Conservation (phyloP, 2,888 invertebrate genomes). For the Chalcis sispes region DNA sequence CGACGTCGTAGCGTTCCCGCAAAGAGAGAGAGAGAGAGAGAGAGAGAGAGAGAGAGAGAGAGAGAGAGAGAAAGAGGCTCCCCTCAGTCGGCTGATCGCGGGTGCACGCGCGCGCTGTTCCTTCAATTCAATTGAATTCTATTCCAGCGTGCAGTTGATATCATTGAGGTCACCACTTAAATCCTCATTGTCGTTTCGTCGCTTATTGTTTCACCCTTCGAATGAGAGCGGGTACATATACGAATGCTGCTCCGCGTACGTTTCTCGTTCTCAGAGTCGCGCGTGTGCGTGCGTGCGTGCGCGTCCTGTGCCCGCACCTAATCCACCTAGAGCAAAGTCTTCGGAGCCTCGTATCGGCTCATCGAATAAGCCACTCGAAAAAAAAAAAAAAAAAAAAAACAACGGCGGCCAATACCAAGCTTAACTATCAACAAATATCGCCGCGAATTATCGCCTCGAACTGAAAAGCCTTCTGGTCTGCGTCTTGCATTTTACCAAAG, state of each 20-base stretch:
- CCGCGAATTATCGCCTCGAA: too few relatives aligned
- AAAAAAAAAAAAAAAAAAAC: too few relatives aligned
- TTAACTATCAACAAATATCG: too few relatives aligned
- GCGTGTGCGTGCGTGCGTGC: not conserved
- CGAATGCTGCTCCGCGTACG: conserved; percentile 37
- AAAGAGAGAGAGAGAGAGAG: not conserved
- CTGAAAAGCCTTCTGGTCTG: too few relatives aligned
- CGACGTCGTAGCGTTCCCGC: not conserved
- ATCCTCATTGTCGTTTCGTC: conserved; percentile 75
- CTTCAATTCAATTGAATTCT: conserved; percentile 76
- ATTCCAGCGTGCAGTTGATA: conserved; percentile 75
- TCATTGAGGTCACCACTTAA: conserved; percentile 76
- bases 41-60: too few relatives aligned
- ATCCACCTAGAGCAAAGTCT: conserved; percentile 6
- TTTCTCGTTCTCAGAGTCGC: conserved; percentile 2
- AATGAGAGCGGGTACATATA: conserved; percentile 40
- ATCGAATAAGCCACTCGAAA: conserved; percentile 42
- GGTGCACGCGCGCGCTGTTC: conserved; percentile 64
- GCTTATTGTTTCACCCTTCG: conserved; percentile 76
- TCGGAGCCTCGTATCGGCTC: conserved; percentile 34
- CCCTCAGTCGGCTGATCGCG: conserved; percentile 33
- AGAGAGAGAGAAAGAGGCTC: too few relatives aligned
- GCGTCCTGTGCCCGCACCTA: conserved; percentile 1
- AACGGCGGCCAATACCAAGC: too few relatives aligned
- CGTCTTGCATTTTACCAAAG: too few relatives aligned